Evolutionary conservation across 2,888 invertebrate genomes (phyloP).

Genomic region (Halictus quadricinctus): DNA sequence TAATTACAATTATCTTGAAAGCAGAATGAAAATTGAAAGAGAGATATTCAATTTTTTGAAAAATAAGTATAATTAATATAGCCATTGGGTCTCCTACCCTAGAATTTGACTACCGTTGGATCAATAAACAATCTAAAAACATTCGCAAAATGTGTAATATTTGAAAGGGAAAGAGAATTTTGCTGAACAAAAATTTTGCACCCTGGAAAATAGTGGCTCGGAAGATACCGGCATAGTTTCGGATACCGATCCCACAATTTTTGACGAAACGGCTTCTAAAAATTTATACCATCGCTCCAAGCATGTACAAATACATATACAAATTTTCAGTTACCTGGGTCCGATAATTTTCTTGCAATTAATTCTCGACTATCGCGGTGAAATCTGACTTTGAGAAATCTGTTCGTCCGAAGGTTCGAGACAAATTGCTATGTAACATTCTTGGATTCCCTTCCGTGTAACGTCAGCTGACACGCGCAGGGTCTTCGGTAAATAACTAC

Average conservation of each 20-base stretch:
- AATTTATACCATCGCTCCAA: fast-evolving
- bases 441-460: background rate
- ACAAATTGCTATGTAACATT: background rate
- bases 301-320: background rate
- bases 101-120: too few relatives aligned
- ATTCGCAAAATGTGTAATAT: background rate
- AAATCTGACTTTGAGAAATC: background rate
- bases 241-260: background rate
- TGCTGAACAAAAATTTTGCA: background rate
- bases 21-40: too few relatives aligned
- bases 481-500: background rate
- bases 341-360: background rate
- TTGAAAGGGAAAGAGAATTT: background rate
- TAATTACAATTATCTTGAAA: too few relatives aligned
- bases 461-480: background rate
- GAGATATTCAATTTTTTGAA: too few relatives aligned
- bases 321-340: background rate
- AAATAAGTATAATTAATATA: too few relatives aligned
- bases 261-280: background rate
- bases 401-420: background rate
- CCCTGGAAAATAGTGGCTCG: too few relatives aligned
- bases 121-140: background rate
- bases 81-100: too few relatives aligned
- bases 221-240: too few relatives aligned
- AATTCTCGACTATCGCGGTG: background rate